phyloP scores from a whole-genome alignment of 2,797 vertebrate species.

The Centroberyx gerrardi region DNA sequence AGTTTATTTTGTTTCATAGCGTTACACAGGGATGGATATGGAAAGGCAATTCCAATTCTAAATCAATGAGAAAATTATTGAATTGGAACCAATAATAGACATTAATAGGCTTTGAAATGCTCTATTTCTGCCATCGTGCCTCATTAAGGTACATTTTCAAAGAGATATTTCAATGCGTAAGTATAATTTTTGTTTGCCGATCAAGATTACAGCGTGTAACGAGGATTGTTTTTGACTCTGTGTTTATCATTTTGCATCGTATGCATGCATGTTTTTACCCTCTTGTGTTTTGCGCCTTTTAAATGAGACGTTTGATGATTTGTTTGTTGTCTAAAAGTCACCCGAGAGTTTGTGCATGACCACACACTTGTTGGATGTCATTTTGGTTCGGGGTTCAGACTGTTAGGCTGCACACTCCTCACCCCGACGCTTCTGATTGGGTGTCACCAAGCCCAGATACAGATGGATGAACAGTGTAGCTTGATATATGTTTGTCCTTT shows the following conservation, averaged over 20 bases:
- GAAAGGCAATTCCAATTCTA: too few relatives aligned
- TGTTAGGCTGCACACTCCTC: neutral
- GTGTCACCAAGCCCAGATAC: neutral
- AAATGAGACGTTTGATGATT: neutral
- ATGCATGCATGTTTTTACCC: conserved; percentile 1
- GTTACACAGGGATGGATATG: too few relatives aligned
- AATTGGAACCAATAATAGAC: too few relatives aligned
- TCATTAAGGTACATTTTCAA: too few relatives aligned
- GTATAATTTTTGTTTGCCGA: too few relatives aligned
- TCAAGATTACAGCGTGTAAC: too few relatives aligned
- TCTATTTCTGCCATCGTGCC: too few relatives aligned
- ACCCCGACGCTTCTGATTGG: neutral
- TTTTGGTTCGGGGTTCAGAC: conserved; percentile 13
- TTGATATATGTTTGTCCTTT: neutral
- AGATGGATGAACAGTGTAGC: neutral
- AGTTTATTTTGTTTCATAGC: too few relatives aligned
- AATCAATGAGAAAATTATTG: too few relatives aligned
- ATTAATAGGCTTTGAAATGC: too few relatives aligned
- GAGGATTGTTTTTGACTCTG: neutral
- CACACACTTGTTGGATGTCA: neutral
- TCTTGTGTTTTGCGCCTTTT: neutral
- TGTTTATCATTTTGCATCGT: neutral
- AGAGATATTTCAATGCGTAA: too few relatives aligned
- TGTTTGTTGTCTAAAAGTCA: neutral
- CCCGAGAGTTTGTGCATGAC: conserved; percentile 39